Conservation (phyloP, 2,797 vertebrate genomes). For the Mastacembelus armatus region DNA sequence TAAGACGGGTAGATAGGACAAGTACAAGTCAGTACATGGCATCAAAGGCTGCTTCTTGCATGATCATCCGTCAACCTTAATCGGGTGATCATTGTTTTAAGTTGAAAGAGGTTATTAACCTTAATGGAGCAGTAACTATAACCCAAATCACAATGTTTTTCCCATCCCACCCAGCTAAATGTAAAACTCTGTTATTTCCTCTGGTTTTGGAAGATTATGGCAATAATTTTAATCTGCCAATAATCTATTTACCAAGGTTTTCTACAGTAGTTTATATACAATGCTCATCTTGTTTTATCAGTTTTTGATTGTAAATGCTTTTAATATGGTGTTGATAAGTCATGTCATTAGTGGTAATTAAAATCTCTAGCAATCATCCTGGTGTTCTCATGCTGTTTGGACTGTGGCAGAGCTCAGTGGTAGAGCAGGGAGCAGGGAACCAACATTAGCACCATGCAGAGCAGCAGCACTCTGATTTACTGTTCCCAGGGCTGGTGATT, state of each 20-base stretch:
- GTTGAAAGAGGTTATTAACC: not conserved
- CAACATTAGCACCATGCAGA: slow-evolving; percentile 76
- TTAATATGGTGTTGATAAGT: slow-evolving; percentile 67
- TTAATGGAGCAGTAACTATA: not conserved
- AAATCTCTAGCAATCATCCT: slow-evolving; percentile 61
- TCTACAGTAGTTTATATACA: slow-evolving; percentile 15
- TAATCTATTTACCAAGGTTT: not conserved
- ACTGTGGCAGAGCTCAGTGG: slow-evolving; percentile 66
- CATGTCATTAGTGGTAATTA: slow-evolving; percentile 72
- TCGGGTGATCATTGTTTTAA: not conserved
- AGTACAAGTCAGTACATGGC: no score
- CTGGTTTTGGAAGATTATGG: slow-evolving; percentile 1
- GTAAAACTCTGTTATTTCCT: not conserved
- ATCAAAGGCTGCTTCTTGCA: no score
- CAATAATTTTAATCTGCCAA: no score
- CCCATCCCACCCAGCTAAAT: not conserved
- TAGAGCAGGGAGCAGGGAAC: slow-evolving; percentile 50
- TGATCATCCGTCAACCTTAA: no score
- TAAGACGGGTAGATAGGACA: slow-evolving; percentile 2
- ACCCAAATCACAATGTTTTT: not conserved
- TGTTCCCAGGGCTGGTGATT: slow-evolving; percentile 73
- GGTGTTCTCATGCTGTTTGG: slow-evolving; percentile 61
- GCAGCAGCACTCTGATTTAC: slow-evolving; percentile 76
- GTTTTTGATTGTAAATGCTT: slow-evolving; percentile 43
- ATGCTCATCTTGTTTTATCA: slow-evolving; percentile 34